Conservation (phyloP, 2,888 invertebrate genomes). For the Spicauda simplicius region DNA sequence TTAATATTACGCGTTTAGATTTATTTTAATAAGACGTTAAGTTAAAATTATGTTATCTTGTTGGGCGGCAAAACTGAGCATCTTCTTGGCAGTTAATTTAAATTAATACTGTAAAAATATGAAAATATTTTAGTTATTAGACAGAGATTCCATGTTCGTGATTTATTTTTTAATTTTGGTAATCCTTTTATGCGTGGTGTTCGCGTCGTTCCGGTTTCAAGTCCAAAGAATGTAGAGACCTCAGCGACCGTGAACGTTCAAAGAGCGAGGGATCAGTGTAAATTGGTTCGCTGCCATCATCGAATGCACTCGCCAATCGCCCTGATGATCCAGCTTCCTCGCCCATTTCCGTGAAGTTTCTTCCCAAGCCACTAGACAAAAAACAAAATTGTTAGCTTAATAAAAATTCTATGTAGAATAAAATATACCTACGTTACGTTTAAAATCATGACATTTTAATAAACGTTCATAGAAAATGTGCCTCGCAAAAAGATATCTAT, state of each 20-base stretch:
- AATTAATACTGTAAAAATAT: conserved; percentile 31
- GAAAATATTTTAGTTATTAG: conserved; percentile 17
- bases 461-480: too few species aligned
- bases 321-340: conserved; percentile 79
- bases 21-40: conserved; percentile 49
- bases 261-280: conserved; percentile 96
- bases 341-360: conserved; percentile 73
- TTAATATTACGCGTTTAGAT: conserved; percentile 24
- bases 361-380: conserved; percentile 69
- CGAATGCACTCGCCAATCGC: conserved; percentile 86
- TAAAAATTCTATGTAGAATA: too few species aligned
- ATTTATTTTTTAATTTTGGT: background rate
- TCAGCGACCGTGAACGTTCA: conserved; percentile 91
- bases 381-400: conserved; percentile 17
- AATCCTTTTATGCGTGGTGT: conserved; percentile 60
- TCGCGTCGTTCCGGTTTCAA: conserved; percentile 77
- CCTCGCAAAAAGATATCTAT: too few species aligned
- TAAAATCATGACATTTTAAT: too few species aligned
- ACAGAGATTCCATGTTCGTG: conserved; percentile 8
- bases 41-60: conserved; percentile 43
- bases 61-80: conserved; percentile 64
- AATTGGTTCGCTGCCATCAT: conserved; percentile 96
- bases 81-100: conserved; percentile 58
- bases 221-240: conserved; percentile 87
- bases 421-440: too few species aligned